Evolutionary conservation across 2,113 vertebrate species (phyloP).

Genomic region (Struthio camelus): DNA sequence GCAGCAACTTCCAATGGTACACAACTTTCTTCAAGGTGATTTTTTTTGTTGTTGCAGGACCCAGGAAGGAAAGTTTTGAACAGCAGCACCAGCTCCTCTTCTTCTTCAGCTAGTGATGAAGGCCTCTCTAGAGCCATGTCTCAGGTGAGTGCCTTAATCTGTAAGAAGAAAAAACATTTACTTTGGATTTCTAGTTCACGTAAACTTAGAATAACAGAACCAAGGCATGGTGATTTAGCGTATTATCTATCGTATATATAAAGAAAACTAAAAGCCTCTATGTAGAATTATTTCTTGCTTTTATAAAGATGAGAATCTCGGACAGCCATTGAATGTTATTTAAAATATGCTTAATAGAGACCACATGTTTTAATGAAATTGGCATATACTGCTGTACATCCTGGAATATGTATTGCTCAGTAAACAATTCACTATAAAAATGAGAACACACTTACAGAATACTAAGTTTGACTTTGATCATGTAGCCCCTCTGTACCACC

Average conservation of each 20-base stretch:
- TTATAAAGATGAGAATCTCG: background rate
- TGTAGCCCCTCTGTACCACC: background rate
- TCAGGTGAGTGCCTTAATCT: slow-evolving; percentile 2
- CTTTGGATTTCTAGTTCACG: background rate
- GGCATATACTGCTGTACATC: background rate
- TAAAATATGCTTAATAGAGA: background rate
- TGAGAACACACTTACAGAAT: background rate
- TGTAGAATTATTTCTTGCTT: background rate
- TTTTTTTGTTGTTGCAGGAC: background rate
- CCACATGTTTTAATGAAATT: background rate
- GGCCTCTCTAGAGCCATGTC: background rate
- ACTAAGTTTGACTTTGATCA: background rate
- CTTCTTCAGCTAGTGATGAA: slow-evolving; percentile 23
- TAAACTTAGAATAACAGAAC: background rate
- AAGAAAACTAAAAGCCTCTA: background rate
- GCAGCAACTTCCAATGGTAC: background rate
- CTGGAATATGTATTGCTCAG: background rate
- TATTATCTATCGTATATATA: background rate
- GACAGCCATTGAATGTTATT: background rate
- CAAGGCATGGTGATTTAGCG: background rate
- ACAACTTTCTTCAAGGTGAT: background rate
- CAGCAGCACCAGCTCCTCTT: slow-evolving; percentile 20
- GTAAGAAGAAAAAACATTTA: background rate
- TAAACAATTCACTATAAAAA: background rate
- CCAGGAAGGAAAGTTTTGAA: background rate